Evolutionary conservation across 2,888 invertebrate genomes (phyloP).

Genomic region (Mamestra brassicae): DNA sequence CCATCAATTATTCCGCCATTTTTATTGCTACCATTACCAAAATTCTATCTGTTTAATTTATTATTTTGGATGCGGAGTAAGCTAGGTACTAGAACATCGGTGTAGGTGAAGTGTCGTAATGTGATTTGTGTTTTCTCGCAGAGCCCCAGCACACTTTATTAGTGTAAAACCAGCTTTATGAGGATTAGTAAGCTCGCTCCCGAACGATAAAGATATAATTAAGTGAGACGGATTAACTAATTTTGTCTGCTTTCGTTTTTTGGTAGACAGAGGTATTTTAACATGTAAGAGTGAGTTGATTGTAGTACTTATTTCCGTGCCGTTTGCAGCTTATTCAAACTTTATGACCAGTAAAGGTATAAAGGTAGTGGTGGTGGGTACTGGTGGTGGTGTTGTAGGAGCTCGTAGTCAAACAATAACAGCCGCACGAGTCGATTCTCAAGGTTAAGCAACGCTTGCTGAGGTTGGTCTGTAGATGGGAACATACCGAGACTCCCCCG

Average conservation of each 20-base stretch:
- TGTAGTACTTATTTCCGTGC: background rate
- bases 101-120: background rate
- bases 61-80: background rate
- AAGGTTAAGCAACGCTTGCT: too few species aligned
- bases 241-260: slow-evolving; percentile 41
- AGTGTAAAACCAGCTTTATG: slow-evolving; percentile 12
- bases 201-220: slow-evolving; percentile 64
- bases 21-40: background rate
- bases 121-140: background rate
- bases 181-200: slow-evolving; percentile 51
- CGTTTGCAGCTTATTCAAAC: too few species aligned
- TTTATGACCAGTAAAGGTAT: too few species aligned
- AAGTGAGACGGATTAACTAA: slow-evolving; percentile 60
- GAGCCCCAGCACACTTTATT: background rate
- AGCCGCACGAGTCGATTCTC: too few species aligned
- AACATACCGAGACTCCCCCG: too few species aligned
- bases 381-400: too few species aligned
- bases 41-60: background rate
- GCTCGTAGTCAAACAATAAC: too few species aligned
- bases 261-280: slow-evolving; percentile 4
- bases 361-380: too few species aligned
- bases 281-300: background rate
- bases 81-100: too few species aligned
- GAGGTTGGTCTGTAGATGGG: too few species aligned
- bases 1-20: background rate